A percentile compares a stretch with the other conserved stretches of the same genome.
phyloP scores from a whole-genome alignment of 35 echinoderm and acorn worm species.

The Holothuria glaberrima region DNA sequence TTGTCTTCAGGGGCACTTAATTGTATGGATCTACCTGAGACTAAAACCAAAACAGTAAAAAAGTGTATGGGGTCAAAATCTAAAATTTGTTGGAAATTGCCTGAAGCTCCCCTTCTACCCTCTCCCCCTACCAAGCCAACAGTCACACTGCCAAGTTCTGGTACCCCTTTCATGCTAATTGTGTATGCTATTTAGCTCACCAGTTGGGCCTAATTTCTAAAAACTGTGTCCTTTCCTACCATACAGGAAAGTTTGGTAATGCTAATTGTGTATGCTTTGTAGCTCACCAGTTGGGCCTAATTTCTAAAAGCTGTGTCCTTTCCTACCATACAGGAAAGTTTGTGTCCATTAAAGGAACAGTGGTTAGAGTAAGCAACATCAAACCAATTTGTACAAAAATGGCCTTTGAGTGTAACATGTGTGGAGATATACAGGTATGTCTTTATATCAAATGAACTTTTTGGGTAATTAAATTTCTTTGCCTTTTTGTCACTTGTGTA shows the following conservation, averaged over 20 bases:
- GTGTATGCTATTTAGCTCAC: neutral
- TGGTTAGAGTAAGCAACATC: constrained; percentile 98
- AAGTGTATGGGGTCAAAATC: too few relatives aligned
- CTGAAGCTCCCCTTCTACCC: too few relatives aligned
- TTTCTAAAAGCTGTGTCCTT: constrained; percentile 19
- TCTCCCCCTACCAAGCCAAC: too few relatives aligned
- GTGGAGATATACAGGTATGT: constrained; percentile 92
- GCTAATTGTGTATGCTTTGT: too few relatives aligned
- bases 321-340: constrained; percentile 75
- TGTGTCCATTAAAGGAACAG: constrained; percentile 88
- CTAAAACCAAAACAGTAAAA: too few relatives aligned
- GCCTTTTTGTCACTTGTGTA: neutral
- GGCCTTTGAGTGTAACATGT: constrained; percentile 98
- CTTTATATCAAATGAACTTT: neutral
- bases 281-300: neutral
- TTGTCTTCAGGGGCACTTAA: too few relatives aligned
- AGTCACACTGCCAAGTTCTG: too few relatives aligned
- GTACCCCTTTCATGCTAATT: too few relatives aligned
- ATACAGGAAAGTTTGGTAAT: constrained; percentile 86
- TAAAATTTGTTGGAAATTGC: too few relatives aligned
- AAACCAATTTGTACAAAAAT: constrained; percentile 94
- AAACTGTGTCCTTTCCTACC: neutral
- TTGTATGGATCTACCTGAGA: too few relatives aligned
- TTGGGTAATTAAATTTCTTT: neutral
- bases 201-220: neutral